Evolutionary conservation across 1,140 invertebrate genomes (phyloP), one percentile per base, ranked within the genome.

Genomic region (Apocrypta bakeri): DNA sequence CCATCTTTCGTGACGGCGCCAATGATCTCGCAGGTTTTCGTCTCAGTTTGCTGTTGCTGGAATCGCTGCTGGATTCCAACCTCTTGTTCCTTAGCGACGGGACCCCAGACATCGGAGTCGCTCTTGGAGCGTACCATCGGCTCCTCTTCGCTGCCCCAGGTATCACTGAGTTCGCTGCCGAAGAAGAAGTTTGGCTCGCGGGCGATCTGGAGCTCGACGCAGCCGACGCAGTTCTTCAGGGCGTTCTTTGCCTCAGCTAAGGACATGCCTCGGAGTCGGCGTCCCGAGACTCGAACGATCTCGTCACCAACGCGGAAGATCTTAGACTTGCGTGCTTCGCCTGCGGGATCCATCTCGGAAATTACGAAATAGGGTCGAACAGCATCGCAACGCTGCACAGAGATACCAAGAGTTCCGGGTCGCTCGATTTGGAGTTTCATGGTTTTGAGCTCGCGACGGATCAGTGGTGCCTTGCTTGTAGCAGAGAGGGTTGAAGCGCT

Each of bases 261-360:
- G n/a, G 92, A 92, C 83, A 95, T 90, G 0, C 95, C 94, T 25
- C 94, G 92, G 61, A 96, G 85, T 61, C 94, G 92, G 61, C 93
- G 92, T 0, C 95, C 95, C 84, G 94, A 95, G 17, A 96, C 94
- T 84, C 95, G 93, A 17, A 96, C 90, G 33, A 96, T 92, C 88
- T 96, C 95, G 85, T 96, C 95, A 0, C 94, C 94, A 56, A 94
- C 87, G 48, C 91, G 90, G 66, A 93, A 90, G 2, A 89, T 82
- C 24, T 86, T 88, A 0, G 88, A 90, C 56, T 85, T 90, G 0
- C 84, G 85, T 0, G 91, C 91, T 11, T 87, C 89, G 0, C 90
- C 90, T 1, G 86, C 84, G 0, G 82, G 37, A 37, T 91, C 89
- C 48, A 92, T 77, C 42, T 83, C 87, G 0, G 90, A 87, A n/a